Conservation (phyloP, 2,113 vertebrate species). For the Sapayoa aenigma region DNA sequence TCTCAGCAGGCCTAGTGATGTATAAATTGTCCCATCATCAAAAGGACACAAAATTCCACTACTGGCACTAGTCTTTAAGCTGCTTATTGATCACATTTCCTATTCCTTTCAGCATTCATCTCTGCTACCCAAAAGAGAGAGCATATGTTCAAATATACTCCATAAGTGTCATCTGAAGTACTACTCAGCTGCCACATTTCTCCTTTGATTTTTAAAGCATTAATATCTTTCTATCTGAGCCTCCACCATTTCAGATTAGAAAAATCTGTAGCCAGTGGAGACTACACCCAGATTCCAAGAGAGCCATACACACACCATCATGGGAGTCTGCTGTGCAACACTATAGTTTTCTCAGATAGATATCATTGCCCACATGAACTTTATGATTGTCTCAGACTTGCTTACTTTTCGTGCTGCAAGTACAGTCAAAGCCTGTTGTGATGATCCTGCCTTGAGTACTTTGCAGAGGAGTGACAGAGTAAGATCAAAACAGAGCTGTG, state of each 20-base stretch:
- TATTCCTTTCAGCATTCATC: neutral
- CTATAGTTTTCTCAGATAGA: neutral
- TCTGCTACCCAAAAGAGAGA: too few relatives aligned
- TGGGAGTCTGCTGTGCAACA: neutral
- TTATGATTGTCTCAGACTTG: neutral
- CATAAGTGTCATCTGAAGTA: neutral
- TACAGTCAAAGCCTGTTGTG: neutral
- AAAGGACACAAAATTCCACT: neutral
- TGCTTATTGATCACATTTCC: neutral
- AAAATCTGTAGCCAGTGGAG: neutral
- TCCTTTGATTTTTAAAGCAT: neutral
- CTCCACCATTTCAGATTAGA: neutral
- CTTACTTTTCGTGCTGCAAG: neutral
- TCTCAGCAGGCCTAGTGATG: neutral
- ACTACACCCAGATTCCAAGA: neutral
- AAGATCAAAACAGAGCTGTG: neutral
- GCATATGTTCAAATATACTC: neutral
- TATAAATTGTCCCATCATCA: neutral
- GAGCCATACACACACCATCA: too few relatives aligned
- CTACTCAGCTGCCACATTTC: neutral
- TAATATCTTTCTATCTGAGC: neutral
- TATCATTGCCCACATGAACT: neutral
- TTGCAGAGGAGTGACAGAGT: neutral
- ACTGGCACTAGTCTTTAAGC: neutral
- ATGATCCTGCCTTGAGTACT: neutral